Evolutionary conservation across 2,888 invertebrate species (phyloP).

Genomic region (Diarsia rubi): DNA sequence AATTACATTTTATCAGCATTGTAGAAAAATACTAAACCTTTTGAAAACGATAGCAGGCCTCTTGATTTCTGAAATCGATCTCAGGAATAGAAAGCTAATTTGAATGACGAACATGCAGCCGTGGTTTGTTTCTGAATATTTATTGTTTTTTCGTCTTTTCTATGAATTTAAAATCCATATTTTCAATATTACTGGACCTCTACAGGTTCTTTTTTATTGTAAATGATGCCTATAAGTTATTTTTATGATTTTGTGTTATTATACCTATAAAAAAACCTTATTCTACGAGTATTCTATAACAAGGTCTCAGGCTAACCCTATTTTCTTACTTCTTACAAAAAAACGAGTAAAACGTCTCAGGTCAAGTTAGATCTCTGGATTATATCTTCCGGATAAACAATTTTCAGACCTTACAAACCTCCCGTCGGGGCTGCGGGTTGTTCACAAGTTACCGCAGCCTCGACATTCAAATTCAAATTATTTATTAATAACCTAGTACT

Average conservation of each 20-base stretch:
- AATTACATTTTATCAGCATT: not conserved
- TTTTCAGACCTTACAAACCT: not conserved
- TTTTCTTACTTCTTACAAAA: constrained; percentile 18
- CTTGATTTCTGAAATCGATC: too few species aligned
- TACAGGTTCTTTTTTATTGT: not conserved
- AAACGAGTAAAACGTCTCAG: not conserved
- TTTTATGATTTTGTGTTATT: not conserved
- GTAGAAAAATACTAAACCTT: not conserved
- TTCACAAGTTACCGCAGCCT: too few species aligned
- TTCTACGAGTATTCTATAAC: constrained; percentile 3
- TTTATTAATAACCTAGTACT: too few species aligned
- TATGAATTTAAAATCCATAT: too few species aligned
- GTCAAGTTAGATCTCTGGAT: constrained; percentile 7
- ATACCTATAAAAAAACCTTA: not conserved
- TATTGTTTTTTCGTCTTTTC: too few species aligned
- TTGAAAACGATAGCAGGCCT: too few species aligned
- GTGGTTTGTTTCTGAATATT: too few species aligned
- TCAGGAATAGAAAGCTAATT: too few species aligned
- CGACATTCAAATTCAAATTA: too few species aligned
- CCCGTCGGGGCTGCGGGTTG: too few species aligned
- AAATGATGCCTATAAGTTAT: not conserved
- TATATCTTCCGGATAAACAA: constrained; percentile 36
- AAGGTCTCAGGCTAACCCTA: not conserved
- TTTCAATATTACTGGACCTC: not conserved
- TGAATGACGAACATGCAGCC: too few species aligned